Percentiles rank a stretch among this genome's conserved stretches.
Evolutionary conservation across 2,113 vertebrate species (phyloP).

Genomic region (Esox niger): DNA sequence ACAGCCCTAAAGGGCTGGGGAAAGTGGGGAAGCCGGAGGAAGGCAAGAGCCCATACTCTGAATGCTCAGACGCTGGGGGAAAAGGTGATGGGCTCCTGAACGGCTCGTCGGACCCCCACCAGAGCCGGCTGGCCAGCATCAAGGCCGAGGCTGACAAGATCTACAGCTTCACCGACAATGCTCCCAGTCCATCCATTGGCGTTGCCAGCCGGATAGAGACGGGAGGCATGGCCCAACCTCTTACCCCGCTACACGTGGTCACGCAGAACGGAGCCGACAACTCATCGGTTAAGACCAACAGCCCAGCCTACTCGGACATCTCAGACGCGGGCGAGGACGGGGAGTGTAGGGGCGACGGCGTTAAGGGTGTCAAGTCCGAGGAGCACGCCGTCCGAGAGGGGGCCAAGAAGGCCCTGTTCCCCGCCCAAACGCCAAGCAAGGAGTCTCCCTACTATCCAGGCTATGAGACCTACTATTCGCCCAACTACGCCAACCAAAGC

Average conservation of each 20-base stretch:
- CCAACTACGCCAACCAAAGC: slow-evolving; percentile 85
- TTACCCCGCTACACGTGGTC: slow-evolving; percentile 81
- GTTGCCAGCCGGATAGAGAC: slow-evolving; percentile 82
- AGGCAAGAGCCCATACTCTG: slow-evolving; percentile 89
- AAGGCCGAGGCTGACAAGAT: slow-evolving; percentile 96
- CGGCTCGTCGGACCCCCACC: slow-evolving; percentile 85
- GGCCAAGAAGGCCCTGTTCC: slow-evolving; percentile 91
- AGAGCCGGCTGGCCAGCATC: slow-evolving; percentile 93
- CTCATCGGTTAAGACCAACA: slow-evolving; percentile 87
- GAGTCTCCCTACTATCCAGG: slow-evolving; percentile 87
- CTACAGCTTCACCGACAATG: slow-evolving; percentile 94
- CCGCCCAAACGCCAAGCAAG: slow-evolving; percentile 79
- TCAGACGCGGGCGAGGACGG: slow-evolving; percentile 93
- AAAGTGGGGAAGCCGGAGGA: slow-evolving; percentile 81
- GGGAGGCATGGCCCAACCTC: slow-evolving; percentile 62
- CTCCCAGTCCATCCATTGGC: slow-evolving; percentile 91
- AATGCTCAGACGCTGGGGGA: slow-evolving; percentile 72
- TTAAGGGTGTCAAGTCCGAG: slow-evolving; percentile 80
- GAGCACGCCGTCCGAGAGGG: slow-evolving; percentile 83
- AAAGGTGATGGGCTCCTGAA: slow-evolving; percentile 86
- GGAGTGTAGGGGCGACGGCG: slow-evolving; percentile 84
- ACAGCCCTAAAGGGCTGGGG: slow-evolving; percentile 81
- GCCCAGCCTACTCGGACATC: slow-evolving; percentile 95
- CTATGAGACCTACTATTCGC: slow-evolving; percentile 92
- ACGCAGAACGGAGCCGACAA: slow-evolving; percentile 90